These are phyloP conservation scores for Tetragnatha versicolor DNA, from an alignment of 1,140 invertebrate genomes.

Conservation along the genomic window DNA sequence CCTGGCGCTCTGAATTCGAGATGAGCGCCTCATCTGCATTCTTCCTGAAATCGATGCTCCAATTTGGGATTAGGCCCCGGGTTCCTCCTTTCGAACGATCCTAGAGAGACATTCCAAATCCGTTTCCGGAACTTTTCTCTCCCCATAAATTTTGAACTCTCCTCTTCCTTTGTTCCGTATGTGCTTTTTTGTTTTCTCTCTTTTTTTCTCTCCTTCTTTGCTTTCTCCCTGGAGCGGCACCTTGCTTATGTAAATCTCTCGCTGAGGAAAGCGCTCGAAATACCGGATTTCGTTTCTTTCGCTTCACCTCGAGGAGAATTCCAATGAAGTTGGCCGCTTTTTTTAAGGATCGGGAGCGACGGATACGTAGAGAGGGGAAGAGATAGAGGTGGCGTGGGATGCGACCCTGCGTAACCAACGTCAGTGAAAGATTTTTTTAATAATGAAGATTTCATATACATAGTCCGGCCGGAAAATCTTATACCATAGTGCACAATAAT, in stretches of 20 bases:
- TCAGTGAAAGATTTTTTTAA: no score
- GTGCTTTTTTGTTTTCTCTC: neutral
- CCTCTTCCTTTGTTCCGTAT: neutral
- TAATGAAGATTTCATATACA: no score
- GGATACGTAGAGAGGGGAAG: no score
- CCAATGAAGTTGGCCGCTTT: no score
- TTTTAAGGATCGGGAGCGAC: no score
- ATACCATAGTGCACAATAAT: no score
- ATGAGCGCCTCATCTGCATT: conserved; percentile 47
- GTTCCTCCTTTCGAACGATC: conserved; percentile 36
- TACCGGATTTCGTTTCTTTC: no score
- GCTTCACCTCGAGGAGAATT: no score
- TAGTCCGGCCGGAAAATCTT: no score
- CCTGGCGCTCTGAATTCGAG: conserved; percentile 21
- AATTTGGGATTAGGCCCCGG: conserved; percentile 23
- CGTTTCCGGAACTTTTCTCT: conserved; percentile 36
- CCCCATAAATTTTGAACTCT: conserved; percentile 48
- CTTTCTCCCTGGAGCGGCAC: neutral
- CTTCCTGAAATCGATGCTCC: conserved; percentile 19
- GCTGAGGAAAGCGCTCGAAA: no score
- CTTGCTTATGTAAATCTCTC: conserved; percentile 31
- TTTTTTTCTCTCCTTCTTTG: neutral
- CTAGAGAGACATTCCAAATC: conserved; percentile 33
- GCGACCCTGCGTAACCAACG: no score
- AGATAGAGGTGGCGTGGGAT: no score